Evolutionary conservation across 2,888 invertebrate species (phyloP).

Genomic region (Diplolepis rosae): DNA sequence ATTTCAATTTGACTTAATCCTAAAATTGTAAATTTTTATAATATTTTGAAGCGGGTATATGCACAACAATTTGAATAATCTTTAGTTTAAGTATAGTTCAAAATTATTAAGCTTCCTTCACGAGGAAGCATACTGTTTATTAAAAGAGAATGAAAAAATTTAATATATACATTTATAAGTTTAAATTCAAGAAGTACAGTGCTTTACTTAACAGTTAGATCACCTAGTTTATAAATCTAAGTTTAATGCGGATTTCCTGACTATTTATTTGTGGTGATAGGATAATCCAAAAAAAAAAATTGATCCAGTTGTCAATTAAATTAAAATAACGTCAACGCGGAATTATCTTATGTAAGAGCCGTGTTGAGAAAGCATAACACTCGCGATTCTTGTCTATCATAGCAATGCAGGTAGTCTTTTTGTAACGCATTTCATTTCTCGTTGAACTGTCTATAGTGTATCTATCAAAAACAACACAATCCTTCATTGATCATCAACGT

Average conservation of each 20-base stretch:
- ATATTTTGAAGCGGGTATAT: too few relatives aligned
- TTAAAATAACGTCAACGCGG: conserved; percentile 11
- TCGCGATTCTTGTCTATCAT: conserved; percentile 49
- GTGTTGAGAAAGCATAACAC: conserved; percentile 71
- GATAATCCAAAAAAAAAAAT: neutral
- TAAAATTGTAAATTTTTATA: too few relatives aligned
- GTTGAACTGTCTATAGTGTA: conserved; percentile 29
- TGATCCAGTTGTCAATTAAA: neutral
- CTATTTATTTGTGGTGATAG: neutral
- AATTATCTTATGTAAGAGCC: conserved; percentile 35
- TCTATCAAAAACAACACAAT: neutral
- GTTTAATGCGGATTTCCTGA: neutral
- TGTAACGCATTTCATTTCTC: conserved; percentile 44
- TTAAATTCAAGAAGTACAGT: too few relatives aligned
- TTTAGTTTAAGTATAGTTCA: too few relatives aligned
- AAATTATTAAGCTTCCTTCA: too few relatives aligned
- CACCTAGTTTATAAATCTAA: too few relatives aligned
- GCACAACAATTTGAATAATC: too few relatives aligned
- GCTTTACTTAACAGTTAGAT: too few relatives aligned
- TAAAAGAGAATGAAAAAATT: too few relatives aligned
- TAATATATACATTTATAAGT: too few relatives aligned
- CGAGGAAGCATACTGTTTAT: too few relatives aligned
- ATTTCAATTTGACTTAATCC: too few relatives aligned
- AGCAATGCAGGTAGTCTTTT: conserved; percentile 45
- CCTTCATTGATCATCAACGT: conserved; percentile 20